These are phyloP conservation scores for Drosophila setosimentum DNA, from an alignment of 2,888 invertebrate genomes.

Conservation along the genomic window DNA sequence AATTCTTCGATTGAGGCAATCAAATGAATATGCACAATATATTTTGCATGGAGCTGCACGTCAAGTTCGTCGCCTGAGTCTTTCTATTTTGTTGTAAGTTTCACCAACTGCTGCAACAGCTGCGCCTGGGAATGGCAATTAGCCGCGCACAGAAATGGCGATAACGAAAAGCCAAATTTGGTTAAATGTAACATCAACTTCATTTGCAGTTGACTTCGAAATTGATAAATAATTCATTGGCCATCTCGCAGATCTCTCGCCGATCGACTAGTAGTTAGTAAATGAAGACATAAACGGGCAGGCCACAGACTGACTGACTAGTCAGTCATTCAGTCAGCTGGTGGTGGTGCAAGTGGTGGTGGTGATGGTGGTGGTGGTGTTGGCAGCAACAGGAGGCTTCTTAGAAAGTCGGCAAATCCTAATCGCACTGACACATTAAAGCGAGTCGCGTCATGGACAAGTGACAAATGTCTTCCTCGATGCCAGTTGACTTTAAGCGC, in stretches of 20 bases:
- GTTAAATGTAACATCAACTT: slow-evolving; percentile 83
- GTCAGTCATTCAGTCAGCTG: slow-evolving; percentile 18
- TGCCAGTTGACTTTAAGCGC: slow-evolving; percentile 74
- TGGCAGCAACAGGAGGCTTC: slow-evolving; percentile 49
- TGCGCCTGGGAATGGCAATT: slow-evolving; percentile 59
- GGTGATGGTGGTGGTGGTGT: slow-evolving; percentile 1
- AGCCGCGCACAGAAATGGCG: slow-evolving; percentile 55
- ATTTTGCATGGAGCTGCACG: slow-evolving; percentile 22
- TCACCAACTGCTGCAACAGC: slow-evolving; percentile 54
- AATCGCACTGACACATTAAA: slow-evolving; percentile 70
- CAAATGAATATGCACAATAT: slow-evolving; percentile 63
- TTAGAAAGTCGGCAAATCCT: slow-evolving; percentile 74
- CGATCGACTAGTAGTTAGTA: slow-evolving; percentile 61
- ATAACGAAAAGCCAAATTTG: slow-evolving; percentile 69
- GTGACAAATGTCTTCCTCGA: slow-evolving; percentile 80
- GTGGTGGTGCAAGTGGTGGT: slow-evolving; percentile 7
- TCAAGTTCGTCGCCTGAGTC: slow-evolving; percentile 62
- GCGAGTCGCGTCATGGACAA: slow-evolving; percentile 54
- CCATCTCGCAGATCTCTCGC: slow-evolving; percentile 5
- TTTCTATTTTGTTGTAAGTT: slow-evolving; percentile 60
- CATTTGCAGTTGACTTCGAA: slow-evolving; percentile 71
- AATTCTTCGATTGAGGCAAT: slow-evolving; percentile 12
- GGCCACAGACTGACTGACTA: slow-evolving; percentile 17
- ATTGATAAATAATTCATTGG: slow-evolving; percentile 78
- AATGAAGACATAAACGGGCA: slow-evolving; percentile 74